Evolutionary conservation across 2,888 invertebrate species (phyloP), one percentile per base, ranked within the genome.

Genomic region (Drosophila monieri): DNA sequence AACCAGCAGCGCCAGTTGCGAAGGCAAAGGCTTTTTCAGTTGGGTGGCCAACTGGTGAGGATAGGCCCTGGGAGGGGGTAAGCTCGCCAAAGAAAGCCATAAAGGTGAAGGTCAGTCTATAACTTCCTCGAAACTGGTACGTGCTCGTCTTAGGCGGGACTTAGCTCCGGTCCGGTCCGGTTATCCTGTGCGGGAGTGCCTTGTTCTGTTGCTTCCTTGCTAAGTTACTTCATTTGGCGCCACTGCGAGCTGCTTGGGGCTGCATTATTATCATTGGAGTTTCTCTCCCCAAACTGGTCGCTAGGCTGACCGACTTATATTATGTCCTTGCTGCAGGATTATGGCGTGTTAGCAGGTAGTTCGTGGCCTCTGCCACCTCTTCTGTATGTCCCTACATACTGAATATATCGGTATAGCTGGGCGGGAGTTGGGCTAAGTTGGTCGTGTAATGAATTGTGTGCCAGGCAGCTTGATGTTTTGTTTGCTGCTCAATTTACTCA

Each of bases 231-330:
- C 64, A 79, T 74, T 81, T 76, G 54, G 70, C 58, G 15, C 65
- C 30, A 30, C 9, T 10, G 75, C 72, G 83, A 85, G 74, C 79
- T 79, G 80, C 74, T 81, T 81, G 71, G 60, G 69, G 56, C 66
- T 68, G 75, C 77, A 81, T 81, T 85, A 81, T 81, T 83, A 85
- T 81, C 80, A 83, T 76, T 79, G 74, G 74, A 73, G 73, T 77
- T 78, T 57, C 64, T 57, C 64, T 64, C 74, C 73, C 57, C 27
- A 27, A 73, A 67, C 74, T 14, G 12, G 21, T 43, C 10, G 43
- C 43, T 43, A 43, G 43, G 43, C 62, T 51, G 61, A 77, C 65
- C 56, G 58, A 60, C 59, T 68, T 71, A 77, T 80, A 80, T 84
- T 72, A 77, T 84, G 76, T 73, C 54, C 74, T 75, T 67, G 76